These are phyloP conservation scores for Eustalomyia histrio DNA, from an alignment of 2,888 invertebrate species.

Conservation along the genomic window DNA sequence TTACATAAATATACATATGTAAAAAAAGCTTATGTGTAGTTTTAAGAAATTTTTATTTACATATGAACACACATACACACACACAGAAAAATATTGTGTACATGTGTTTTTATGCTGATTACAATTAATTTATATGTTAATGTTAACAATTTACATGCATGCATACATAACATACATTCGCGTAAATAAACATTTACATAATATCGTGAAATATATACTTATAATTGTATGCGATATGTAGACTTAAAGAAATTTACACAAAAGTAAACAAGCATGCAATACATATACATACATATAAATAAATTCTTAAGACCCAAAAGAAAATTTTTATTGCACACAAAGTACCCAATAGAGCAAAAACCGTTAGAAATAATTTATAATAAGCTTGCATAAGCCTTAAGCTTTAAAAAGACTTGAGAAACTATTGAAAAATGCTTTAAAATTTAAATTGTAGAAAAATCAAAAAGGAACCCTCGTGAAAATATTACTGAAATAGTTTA, in stretches of 20 bases:
- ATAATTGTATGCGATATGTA: conserved; percentile 17
- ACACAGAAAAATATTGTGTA: neutral
- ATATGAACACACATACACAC: too few species aligned
- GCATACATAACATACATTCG: neutral
- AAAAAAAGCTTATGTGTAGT: too few species aligned
- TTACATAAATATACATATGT: too few species aligned
- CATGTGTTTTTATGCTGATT: conserved; percentile 50
- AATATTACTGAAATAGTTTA: too few species aligned
- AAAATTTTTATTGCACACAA: neutral
- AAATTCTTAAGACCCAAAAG: neutral
- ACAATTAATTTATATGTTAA: conserved; percentile 62
- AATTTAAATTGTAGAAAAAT: too few species aligned
- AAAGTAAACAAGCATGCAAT: conserved; percentile 40
- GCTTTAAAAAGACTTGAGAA: too few species aligned
- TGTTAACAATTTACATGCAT: conserved; percentile 49
- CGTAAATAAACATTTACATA: conserved; percentile 40
- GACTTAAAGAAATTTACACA: conserved; percentile 52
- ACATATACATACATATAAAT: neutral
- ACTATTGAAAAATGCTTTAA: too few species aligned
- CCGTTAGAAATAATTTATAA: too few species aligned
- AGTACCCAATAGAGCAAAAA: too few species aligned
- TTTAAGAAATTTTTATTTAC: too few species aligned
- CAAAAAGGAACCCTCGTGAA: too few species aligned
- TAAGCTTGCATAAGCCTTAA: too few species aligned
- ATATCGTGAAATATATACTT: conserved; percentile 16